Conservation (phyloP, 2,113 vertebrate species). For the Gallinago paraguaiae region DNA sequence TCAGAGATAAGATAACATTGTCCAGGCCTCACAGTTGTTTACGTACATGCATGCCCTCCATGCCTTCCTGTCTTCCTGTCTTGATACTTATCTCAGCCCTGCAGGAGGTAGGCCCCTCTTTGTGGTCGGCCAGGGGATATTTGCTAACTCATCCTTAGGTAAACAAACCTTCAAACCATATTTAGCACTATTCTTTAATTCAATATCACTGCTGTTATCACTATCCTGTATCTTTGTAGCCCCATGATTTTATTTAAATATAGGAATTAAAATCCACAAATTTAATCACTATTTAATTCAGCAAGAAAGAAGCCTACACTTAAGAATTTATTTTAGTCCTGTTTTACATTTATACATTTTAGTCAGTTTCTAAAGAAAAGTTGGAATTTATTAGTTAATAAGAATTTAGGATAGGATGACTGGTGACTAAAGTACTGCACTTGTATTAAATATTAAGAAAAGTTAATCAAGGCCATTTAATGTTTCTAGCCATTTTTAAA, state of each 20-base stretch:
- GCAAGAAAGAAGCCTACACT: background rate
- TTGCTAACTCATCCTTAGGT: too few species aligned
- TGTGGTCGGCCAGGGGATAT: too few species aligned
- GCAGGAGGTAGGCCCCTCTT: too few species aligned
- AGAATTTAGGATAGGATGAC: background rate
- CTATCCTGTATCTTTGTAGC: background rate
- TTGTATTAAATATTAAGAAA: background rate
- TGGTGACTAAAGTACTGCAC: background rate
- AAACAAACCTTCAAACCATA: too few species aligned
- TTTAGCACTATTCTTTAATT: too few species aligned
- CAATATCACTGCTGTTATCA: background rate
- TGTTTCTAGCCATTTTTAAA: background rate
- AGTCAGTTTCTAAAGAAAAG: background rate
- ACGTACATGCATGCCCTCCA: too few species aligned
- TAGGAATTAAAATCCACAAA: background rate
- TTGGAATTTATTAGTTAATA: background rate
- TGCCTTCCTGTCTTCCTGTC: too few species aligned
- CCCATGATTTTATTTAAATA: background rate
- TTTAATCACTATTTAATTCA: background rate
- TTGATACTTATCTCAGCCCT: too few species aligned
- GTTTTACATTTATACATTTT: background rate
- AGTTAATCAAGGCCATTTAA: background rate
- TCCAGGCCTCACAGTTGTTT: too few species aligned
- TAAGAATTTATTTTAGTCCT: background rate
- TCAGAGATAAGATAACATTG: too few species aligned